Evolutionary conservation across 2,113 vertebrate species (phyloP).

Genomic region (Vidua macroura): DNA sequence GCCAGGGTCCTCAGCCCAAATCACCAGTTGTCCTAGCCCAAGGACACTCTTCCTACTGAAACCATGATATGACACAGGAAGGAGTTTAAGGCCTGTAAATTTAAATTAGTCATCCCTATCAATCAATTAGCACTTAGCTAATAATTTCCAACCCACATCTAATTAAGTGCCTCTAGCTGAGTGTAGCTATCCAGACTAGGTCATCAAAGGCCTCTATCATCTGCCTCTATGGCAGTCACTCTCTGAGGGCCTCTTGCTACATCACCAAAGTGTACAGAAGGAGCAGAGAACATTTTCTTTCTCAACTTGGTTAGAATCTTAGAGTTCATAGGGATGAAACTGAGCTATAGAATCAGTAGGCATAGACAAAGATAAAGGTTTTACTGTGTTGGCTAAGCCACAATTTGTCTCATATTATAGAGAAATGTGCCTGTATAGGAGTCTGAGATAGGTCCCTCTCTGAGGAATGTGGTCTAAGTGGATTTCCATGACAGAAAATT

Average conservation of each 20-base stretch:
- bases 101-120: background rate
- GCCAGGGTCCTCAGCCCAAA: accelerated
- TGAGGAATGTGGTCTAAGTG: background rate
- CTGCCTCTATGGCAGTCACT: background rate
- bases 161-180: background rate
- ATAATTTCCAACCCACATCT: background rate
- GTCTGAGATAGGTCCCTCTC: background rate
- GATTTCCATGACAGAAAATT: background rate
- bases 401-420: background rate
- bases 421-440: accelerated
- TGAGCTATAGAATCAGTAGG: background rate
- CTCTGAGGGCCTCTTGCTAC: background rate
- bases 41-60: accelerated
- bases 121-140: background rate
- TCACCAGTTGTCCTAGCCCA: accelerated
- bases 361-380: background rate
- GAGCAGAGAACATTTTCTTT: background rate
- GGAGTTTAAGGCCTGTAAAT: background rate
- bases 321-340: background rate
- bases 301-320: background rate
- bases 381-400: background rate
- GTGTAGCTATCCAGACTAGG: background rate
- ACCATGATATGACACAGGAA: accelerated
- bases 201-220: background rate
- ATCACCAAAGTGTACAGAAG: background rate